Conservation (phyloP, 2,113 vertebrate genomes). For the Motacilla alba region DNA sequence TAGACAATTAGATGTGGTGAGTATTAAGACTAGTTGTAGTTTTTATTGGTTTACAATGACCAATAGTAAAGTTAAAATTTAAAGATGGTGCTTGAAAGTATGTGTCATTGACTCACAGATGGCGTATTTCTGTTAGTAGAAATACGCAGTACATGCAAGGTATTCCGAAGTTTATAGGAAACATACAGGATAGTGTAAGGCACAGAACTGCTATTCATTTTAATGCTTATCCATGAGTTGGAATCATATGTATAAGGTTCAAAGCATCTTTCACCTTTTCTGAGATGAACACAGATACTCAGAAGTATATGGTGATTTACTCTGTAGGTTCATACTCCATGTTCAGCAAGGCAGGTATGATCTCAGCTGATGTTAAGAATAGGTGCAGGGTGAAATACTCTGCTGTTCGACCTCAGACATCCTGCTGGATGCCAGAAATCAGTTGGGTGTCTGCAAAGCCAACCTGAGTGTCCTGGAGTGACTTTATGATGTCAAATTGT, state of each 20-base stretch:
- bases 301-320: not conserved
- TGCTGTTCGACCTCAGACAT: not conserved
- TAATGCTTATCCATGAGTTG: not conserved
- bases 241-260: not conserved
- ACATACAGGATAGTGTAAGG: not conserved
- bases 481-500: not conserved
- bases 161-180: not conserved
- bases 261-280: not conserved
- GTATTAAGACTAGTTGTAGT: not conserved
- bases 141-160: not conserved
- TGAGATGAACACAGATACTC: not conserved
- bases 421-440: not conserved
- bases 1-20: not conserved
- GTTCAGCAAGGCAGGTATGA: not conserved
- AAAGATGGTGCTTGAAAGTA: not conserved
- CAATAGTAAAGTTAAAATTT: not conserved
- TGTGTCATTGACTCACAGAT: not conserved
- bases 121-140: not conserved
- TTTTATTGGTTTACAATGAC: not conserved
- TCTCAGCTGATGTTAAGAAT: not conserved
- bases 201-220: not conserved
- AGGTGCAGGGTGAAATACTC: not conserved
- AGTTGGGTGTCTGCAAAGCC: not conserved
- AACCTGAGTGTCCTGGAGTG: not conserved
- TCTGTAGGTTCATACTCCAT: accelerated